Base-by-base conservation (phyloP, 2,113 vertebrate species). In the Lates calcarifer region DNA sequence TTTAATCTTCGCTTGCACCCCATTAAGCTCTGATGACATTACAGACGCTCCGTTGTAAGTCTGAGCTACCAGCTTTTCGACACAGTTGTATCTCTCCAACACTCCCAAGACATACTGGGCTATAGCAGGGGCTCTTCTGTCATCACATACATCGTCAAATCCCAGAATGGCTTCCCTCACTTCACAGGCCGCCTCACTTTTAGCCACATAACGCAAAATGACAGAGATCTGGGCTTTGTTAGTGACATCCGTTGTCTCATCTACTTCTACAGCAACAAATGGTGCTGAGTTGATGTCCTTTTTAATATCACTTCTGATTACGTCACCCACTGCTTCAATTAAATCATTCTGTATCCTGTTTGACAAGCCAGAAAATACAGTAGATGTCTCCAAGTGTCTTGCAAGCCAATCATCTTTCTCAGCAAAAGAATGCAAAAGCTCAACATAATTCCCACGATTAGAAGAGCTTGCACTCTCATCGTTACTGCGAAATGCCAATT, bases 311-410 rank as follows among this genome's bases (percentile, higher is more conserved):
- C 56, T 75, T 58, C 14, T 35, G 1, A 75, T 58, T 0, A 75
- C 47, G 20, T 69, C 76, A 17, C 47, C 67, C 0, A 73, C 45
- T 47, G 74, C 67, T 73, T 81, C 41, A 12, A 67, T 76, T 39
- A 64, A 64, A 64, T 78, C 26, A 6, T 60, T 68, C 26, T 77
- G 45, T 22, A 81, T 81, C 29, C 31, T 75, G 3, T 73, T 61
- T 14, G 67, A 77, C n/a, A 56, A 11, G 45, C 45, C 83, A 33
- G 83, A 47, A 81, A 68, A 77, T 6, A 76, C 39, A 55, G 51
- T 33, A 6, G 72, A 76, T 72, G 72, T 72, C 10, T 71, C 58
- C 8, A 76, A 58, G 45, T 77, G 60, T 69, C 64, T 61, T 33
- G 29, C 37, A 24, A 68, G 22, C 22, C 8, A 58, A 0, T 69